Base-by-base conservation (phyloP, 1,140 invertebrate genomes). In the Conus betulinus region DNA sequence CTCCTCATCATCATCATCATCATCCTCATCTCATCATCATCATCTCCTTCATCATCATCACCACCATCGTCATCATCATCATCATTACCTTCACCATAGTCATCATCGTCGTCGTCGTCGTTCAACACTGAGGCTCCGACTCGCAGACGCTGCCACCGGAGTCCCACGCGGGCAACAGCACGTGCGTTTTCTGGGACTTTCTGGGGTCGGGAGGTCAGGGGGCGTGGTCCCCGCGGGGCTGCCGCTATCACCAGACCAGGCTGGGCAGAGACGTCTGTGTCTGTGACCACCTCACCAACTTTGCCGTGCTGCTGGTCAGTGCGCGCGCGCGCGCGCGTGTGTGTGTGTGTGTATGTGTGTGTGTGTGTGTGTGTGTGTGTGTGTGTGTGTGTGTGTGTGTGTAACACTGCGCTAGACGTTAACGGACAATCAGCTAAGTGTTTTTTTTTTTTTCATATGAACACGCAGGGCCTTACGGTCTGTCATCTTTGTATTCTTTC, bases 231-330 rank as follows among this genome's bases (percentile, higher is more conserved):
- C 88, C 89, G 5, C 90, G 91, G 13, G 93, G 94, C 17, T 94
- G 93, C 88, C 60, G 23, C 5, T 87, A 89, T 13, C 81, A 87
- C 15, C 78, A 81, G 7, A 83, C 79, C 1, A 27, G 90, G n/a
- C 71, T 87, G 57, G 92, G 91, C 15, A 78, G 90, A 17, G 79
- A 91, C 27, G 87, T 94, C 4, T 94, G 94, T 87, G 84, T 90
- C 27, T 94, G 94, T 90, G 90, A 94, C 82, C 94, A 94, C 86
- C 90, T 94, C 25, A 94, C 94, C 27, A 94, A 94, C 84, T 94
- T 94, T 90, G 94, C 93, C 15, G 91, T 94, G 53, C 86, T 94
- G 15, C 53, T 94, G 84, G 94, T 94, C 88, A 90, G 92, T 88
- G 57, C 0, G 20, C 4, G 8, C 4, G 57, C 4, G 57, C 4